Base-by-base conservation (phyloP, 2,113 vertebrate species). In the Platysteira castanea region DNA sequence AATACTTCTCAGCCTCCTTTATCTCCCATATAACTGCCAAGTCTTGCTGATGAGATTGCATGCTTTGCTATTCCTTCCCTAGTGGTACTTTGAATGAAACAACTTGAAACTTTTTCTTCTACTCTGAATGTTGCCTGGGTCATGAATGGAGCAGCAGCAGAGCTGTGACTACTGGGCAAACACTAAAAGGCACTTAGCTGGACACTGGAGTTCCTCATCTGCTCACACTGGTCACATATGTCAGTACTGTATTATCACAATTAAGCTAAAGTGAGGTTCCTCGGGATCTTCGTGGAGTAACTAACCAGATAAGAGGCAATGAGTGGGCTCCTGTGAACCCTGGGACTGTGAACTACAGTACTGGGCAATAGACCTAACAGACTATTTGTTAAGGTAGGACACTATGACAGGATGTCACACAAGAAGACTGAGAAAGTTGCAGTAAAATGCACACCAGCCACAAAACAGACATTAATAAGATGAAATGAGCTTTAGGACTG, bases 1-100 rank as follows among this genome's bases (percentile, higher is more conserved):
- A 77, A 93, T 80, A 35, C 14, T 81, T 84, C 90, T 92, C 67
- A 91, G 44, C 42, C 60, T 76, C 75, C 60, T 94, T 95, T 79
- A 91, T 28, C 50, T 75, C 59, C 41, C 42, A 42, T 80, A 41
- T 54, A 94, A 90, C 81, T 90, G 78, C 84, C 80, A 91, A 79
- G 59, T 16, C 74, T 76, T 88, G 60, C 84, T 92, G 90, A 92
- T 75, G 80, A 85, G 67, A 69, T 63, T 78, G 60, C 35, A 78
- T 0, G 3, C 54, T 80, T 90, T 87, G 75, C 61, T 86, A 50
- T 91, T 93, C 39, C 74, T 89, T 91, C 49, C 37, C 49, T 47
- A 52, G 31, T 15, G 5, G 50, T 47, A 41, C 54, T 87, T 53
- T 30, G 69, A 91, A 67, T 24, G 31, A 73, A 95, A 77, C 13